phyloP scores from a whole-genome alignment of 92 coral and sea anemone species.

The Siderastrea radians region DNA sequence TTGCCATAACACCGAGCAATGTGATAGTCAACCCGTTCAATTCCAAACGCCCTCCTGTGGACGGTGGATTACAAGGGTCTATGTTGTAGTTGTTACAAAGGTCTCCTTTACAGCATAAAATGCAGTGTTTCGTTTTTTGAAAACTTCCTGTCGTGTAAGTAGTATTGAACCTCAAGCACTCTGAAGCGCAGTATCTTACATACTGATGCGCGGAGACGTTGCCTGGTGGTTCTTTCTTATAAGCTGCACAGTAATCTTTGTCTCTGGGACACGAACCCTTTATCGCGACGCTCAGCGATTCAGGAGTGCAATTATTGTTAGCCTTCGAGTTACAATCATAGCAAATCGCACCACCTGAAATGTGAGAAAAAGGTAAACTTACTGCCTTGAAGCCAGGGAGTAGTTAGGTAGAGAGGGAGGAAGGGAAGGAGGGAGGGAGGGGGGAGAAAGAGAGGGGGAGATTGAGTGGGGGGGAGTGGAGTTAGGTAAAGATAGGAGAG shows the following conservation, averaged over 20 bases:
- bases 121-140: conserved; percentile 42
- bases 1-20: conserved; percentile 14
- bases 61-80: conserved; percentile 58
- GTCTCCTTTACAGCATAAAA: conserved; percentile 53
- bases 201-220: conserved; percentile 23
- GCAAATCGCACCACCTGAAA: conserved; percentile 34
- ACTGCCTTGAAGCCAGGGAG: no score
- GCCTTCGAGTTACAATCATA: conserved; percentile 23
- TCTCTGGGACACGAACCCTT: not conserved
- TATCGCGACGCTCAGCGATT: not conserved
- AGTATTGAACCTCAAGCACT: not conserved
- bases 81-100: conserved; percentile 48
- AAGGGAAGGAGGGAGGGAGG: no score
- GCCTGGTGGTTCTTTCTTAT: conserved; percentile 31
- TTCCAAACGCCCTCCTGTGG: conserved; percentile 5
- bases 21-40: not conserved
- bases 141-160: conserved; percentile 13
- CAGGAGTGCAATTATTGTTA: not conserved
- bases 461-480: no score
- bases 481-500: no score
- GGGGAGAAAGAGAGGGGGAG: no score
- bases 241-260: conserved; percentile 2
- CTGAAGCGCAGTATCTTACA: conserved; percentile 26
- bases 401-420: no score
- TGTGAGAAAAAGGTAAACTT: not conserved